Percentiles rank a stretch among this genome's conserved stretches.
Evolutionary conservation across 1,140 invertebrate species (phyloP).

Genomic region (Spodoptera frugiperda): DNA sequence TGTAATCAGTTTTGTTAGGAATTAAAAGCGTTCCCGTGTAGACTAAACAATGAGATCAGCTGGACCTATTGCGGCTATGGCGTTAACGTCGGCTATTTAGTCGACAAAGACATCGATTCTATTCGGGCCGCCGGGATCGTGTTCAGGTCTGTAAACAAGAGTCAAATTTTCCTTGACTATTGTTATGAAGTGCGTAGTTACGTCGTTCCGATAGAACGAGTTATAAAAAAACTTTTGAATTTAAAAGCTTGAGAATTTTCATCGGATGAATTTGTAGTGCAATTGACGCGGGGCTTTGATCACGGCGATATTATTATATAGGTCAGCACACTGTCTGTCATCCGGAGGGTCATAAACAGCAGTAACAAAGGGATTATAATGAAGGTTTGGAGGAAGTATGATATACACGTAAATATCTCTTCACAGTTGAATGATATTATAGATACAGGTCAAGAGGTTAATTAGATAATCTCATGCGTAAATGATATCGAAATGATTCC

Average conservation of each 20-base stretch:
- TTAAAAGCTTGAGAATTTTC: slow-evolving; percentile 7
- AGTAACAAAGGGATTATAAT: not conserved
- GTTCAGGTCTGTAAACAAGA: slow-evolving; percentile 45
- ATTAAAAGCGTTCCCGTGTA: slow-evolving; percentile 70
- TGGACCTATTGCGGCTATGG: slow-evolving; percentile 62
- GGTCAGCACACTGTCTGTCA: not conserved
- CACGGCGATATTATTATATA: not conserved
- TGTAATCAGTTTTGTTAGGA: slow-evolving; percentile 64
- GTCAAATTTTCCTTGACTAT: slow-evolving; percentile 40
- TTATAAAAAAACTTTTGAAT: not conserved
- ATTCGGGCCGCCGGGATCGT: slow-evolving; percentile 28
- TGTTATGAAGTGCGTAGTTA: slow-evolving; percentile 38
- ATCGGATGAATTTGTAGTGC: slow-evolving; percentile 3
- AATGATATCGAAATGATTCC: not conserved
- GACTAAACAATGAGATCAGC: slow-evolving; percentile 86
- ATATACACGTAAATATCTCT: not conserved
- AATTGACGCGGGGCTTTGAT: not conserved
- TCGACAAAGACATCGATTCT: slow-evolving; percentile 69
- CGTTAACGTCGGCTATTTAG: slow-evolving; percentile 52
- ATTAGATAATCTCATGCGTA: not conserved
- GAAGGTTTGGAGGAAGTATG: too few species aligned
- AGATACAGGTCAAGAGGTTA: slow-evolving; percentile 1
- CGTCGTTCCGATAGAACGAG: not conserved
- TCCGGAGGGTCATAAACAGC: not conserved
- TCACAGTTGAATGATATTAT: not conserved